A percentile compares a stretch with the other conserved stretches of the same genome.
These are phyloP conservation scores for Mastomys coucha DNA, from an alignment of 2,113 vertebrate genomes.

Conservation along the genomic window DNA sequence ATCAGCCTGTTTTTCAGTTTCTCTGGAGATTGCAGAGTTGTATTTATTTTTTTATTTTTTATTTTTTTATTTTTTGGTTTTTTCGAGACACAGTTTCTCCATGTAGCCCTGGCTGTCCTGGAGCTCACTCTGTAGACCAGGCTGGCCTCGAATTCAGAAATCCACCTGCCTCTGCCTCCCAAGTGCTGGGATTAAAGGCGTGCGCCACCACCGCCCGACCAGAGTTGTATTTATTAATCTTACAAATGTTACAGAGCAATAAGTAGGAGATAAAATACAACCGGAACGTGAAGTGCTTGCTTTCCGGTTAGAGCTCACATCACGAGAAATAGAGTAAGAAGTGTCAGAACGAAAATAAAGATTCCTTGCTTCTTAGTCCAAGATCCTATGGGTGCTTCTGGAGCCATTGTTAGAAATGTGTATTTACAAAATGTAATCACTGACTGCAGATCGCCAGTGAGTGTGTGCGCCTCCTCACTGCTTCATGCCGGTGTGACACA, in stretches of 20 bases:
- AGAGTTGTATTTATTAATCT: slow-evolving; percentile 15
- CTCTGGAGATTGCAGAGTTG: background rate
- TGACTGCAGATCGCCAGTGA: background rate
- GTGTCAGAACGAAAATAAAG: slow-evolving; percentile 10
- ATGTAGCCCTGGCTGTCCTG: no score
- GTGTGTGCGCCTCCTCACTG: background rate
- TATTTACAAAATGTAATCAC: background rate
- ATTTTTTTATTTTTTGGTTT: no score
- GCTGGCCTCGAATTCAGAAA: no score
- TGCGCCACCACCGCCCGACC: no score
- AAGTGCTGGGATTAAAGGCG: no score
- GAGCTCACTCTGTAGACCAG: no score
- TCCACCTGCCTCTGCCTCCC: no score
- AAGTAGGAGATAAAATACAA: background rate
- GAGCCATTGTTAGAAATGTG: background rate
- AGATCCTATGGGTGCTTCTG: background rate
- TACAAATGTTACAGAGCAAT: slow-evolving; percentile 1
- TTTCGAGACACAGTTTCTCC: no score
- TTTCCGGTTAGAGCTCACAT: background rate
- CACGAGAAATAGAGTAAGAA: background rate
- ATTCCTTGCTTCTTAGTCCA: slow-evolving; percentile 28
- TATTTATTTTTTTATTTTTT: no score
- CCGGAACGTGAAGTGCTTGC: background rate
- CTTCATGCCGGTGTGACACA: background rate
- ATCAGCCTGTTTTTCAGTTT: slow-evolving; percentile 15